Evolutionary conservation across 2,113 vertebrate genomes (phyloP).

Genomic region (Vulpes lagopus): DNA sequence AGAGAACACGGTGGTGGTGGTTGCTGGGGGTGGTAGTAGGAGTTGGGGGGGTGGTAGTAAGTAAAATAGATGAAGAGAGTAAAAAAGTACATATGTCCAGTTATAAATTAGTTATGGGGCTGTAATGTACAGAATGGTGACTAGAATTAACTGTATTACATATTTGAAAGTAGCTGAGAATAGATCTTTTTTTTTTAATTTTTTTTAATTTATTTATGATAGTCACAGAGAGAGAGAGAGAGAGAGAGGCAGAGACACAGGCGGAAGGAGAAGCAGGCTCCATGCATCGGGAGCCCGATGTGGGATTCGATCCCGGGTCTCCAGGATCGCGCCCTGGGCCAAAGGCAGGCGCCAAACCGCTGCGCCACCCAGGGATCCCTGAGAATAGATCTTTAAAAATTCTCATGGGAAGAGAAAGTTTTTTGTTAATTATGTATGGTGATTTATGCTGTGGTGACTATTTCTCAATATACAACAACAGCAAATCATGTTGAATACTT

Average conservation of each 20-base stretch:
- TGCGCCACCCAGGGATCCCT: no score
- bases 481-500: background rate
- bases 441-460: background rate
- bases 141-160: background rate
- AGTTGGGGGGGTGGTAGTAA: background rate
- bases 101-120: background rate
- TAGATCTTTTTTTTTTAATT: no score
- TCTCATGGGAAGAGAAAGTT: constrained; percentile 1
- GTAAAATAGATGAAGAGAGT: background rate
- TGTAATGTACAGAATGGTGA: background rate
- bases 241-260: no score
- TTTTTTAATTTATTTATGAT: no score
- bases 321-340: no score
- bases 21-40: background rate
- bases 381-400: background rate
- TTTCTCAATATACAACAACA: background rate
- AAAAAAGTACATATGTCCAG: background rate
- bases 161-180: background rate
- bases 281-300: no score
- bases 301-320: no score
- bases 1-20: background rate
- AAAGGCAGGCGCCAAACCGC: no score
- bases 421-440: background rate
- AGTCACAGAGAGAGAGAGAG: no score
- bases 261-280: no score